Base-by-base conservation (phyloP, 2,797 vertebrate genomes). In the Florisuga fusca region DNA sequence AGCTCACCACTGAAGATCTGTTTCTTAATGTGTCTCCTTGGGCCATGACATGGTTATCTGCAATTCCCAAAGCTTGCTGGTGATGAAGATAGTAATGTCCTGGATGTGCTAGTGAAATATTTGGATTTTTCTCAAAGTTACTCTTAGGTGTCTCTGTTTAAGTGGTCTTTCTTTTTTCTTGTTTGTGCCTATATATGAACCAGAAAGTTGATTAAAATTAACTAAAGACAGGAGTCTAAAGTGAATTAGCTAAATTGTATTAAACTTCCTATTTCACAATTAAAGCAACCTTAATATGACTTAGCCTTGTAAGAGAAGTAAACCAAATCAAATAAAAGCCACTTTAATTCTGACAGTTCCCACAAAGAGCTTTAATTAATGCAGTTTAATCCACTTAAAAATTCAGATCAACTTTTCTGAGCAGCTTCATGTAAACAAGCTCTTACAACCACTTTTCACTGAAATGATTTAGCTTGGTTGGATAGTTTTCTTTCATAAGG, bases 281-380 rank as follows among this genome's bases (percentile, higher is more conserved):
- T 90, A 78, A 94, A 88, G 74, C 82, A 71, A 80, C 55, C 57
- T 88, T 90, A 95, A 93, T 94, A 82, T 89, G 77, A 88, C 90
- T 95, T 94, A 94, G 83, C 67, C 71, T 86, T 94, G 79, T 73
- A 96, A 95, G 14, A 94, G 76, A 86, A 84, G 93, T 91, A 92
- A 96, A 84, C 46, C 89, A 94, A 94, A 95, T 96, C 75, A 96
- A 95, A 91, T 95, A 84, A 95, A 89, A 94, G 46, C 53, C 69
- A 68, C 79, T 95, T 83, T 85, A 85, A 87, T 93, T 92, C 62
- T 90, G 91, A 86, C 76, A 78, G 84, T 88, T 91, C n/a, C 50
- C 89, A 94, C 82, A 84, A 83, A 90, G 73, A 79, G 54, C 76
- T 94, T 92, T 91, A 94, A 96, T 96, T 93, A 94, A 91, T 81